Percentiles rank a stretch among this genome's conserved stretches.
These are phyloP conservation scores for Prosopocoilus inquinatus DNA, from an alignment of 2,888 invertebrate species.

Conservation along the genomic window DNA sequence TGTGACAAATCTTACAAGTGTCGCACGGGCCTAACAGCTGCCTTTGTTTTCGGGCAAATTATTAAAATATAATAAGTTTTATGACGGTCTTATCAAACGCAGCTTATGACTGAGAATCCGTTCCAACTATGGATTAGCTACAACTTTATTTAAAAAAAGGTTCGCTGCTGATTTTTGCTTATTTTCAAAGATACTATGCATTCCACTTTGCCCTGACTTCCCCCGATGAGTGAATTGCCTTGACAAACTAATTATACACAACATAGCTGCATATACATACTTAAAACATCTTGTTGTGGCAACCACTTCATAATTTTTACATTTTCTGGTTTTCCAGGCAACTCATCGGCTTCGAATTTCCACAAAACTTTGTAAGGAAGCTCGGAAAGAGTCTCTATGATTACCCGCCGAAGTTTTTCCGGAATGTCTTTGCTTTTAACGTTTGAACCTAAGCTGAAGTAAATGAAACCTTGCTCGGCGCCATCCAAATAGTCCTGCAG, in stretches of 20 bases:
- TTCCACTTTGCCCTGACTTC: too few relatives aligned
- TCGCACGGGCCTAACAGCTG: too few relatives aligned
- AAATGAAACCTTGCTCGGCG: constrained; percentile 44
- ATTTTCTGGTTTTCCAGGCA: constrained; percentile 42
- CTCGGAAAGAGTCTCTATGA: constrained; percentile 43
- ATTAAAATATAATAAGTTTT: too few relatives aligned
- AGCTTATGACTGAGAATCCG: too few relatives aligned
- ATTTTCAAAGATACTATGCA: too few relatives aligned
- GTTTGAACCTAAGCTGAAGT: constrained; percentile 50
- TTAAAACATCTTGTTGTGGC: constrained; percentile 47
- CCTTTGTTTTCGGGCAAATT: too few relatives aligned
- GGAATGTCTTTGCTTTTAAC: constrained; percentile 43
- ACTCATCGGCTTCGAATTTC: constrained; percentile 47
- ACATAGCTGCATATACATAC: constrained; percentile 26
- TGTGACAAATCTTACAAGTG: too few relatives aligned
- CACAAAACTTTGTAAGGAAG: constrained; percentile 50
- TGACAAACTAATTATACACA: neutral
- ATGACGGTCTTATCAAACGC: too few relatives aligned
- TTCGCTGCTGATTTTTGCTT: too few relatives aligned
- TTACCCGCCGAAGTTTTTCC: constrained; percentile 33
- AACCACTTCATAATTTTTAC: constrained; percentile 48
- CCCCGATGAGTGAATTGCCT: too few relatives aligned
- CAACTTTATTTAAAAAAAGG: too few relatives aligned
- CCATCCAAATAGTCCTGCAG: constrained; percentile 42
- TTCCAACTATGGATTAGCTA: too few relatives aligned